phyloP scores from a whole-genome alignment of 37 sponge, comb jelly and placozoan species.

The Halichondria panicea region DNA sequence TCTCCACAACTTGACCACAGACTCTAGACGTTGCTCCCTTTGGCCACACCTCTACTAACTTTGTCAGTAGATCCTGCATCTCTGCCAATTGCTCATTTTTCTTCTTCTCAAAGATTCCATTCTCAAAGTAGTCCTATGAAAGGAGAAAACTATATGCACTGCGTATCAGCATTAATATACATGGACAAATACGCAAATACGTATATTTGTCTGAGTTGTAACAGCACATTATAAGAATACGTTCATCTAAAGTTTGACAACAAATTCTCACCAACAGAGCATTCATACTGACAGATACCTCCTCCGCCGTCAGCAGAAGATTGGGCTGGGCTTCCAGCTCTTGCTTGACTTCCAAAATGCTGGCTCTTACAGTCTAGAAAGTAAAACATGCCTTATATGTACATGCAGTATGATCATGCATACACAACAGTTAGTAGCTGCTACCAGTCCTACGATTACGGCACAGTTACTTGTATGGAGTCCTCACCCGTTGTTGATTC shows the following conservation, averaged over 20 bases:
- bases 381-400: neutral
- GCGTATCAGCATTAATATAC: neutral
- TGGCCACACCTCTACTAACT: neutral
- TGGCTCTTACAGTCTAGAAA: neutral
- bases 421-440: neutral
- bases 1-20: neutral
- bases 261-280: constrained; percentile 20
- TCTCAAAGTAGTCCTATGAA: constrained; percentile 23
- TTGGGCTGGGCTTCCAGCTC: constrained; percentile 28
- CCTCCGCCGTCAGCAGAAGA: neutral
- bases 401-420: neutral
- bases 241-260: neutral
- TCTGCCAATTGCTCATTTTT: neutral
- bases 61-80: neutral
- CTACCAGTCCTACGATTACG: neutral
- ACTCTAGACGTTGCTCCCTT: neutral
- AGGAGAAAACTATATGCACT: neutral
- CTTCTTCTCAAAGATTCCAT: constrained; percentile 17
- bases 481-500: constrained; percentile 18
- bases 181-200: neutral
- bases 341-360: constrained; percentile 1
- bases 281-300: constrained; percentile 1
- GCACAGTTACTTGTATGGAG: neutral
- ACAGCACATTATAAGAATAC: neutral
- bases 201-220: neutral